Conservation (phyloP, 2,888 invertebrate species). For the Sesamia inferens region DNA sequence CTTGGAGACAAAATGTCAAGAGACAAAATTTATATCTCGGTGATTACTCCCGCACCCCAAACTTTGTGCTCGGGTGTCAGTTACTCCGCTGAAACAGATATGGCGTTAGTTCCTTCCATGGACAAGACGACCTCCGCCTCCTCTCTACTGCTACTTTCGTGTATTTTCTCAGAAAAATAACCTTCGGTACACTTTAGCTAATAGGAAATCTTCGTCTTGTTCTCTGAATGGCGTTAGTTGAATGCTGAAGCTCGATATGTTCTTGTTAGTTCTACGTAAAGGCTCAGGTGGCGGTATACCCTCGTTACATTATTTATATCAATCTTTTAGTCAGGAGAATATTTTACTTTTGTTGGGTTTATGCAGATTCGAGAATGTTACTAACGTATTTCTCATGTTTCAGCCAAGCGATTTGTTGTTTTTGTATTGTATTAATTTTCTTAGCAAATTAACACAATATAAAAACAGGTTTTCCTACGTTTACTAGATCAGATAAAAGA, state of each 20-base stretch:
- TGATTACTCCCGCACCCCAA: not conserved
- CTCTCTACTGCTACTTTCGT: not conserved
- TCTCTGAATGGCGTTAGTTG: constrained; percentile 8
- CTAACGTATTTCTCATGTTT: not conserved
- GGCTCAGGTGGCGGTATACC: constrained; percentile 14
- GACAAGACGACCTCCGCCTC: not conserved
- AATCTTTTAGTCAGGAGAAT: not conserved
- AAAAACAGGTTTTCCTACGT: constrained; percentile 6
- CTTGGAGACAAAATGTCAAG: not conserved
- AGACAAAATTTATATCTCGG: not conserved
- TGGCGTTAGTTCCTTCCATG: not conserved
- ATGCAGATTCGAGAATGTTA: constrained; percentile 1
- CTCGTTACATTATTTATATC: constrained; percentile 1
- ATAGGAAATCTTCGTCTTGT: constrained; percentile 1
- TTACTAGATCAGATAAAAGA: constrained; percentile 19
- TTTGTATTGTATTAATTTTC: too few species aligned
- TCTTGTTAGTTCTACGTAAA: constrained; percentile 11
- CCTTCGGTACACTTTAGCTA: not conserved
- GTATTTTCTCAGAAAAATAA: constrained; percentile 1
- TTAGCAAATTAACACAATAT: not conserved
- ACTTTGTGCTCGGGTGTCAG: too few species aligned
- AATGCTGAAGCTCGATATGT: constrained; percentile 2
- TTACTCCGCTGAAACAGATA: not conserved
- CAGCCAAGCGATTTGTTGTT: not conserved
- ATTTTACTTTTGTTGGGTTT: not conserved